Base-by-base conservation (phyloP, 2,888 invertebrate genomes). In the Limnephilus auricula region DNA sequence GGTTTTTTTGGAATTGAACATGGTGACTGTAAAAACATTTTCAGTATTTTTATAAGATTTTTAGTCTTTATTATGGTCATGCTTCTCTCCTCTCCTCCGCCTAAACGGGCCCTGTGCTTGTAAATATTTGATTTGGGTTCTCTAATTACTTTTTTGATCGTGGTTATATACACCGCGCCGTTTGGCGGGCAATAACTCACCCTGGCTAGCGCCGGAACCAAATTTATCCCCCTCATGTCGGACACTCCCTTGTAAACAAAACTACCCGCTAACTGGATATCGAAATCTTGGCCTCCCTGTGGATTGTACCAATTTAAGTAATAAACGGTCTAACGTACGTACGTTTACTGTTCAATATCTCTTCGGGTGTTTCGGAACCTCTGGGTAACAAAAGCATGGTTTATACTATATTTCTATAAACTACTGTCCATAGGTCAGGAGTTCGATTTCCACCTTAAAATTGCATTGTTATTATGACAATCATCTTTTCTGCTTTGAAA, bases 81-180 rank as follows among this genome's bases (percentile, higher is more conserved):
- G 84, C 91, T n/a, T n/a, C n/a, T n/a, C n/a, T n/a, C n/a, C n/a
- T n/a, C 78, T 79, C 30, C 88, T 32, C 40, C 82, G 13, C 37
- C 82, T 78, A 37, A 86, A 90, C 87, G 85, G 79, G 80, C 32
- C 78, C 80, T 78, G 82, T 10, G 65, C 89, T 83, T 79, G 79
- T 92, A 90, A 92, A 92, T 92, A 92, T 92, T 92, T 92, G 92
- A 92, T 92, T 92, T 90, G 92, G 92, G 89, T 90, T 92, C 88
- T 90, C 90, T 92, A 92, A 92, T 92, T 92, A 92, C 90, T 92
- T 90, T 91, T 90, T 92, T 90, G 92, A 92, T 90, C 90, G 92
- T 79, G 82, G 83, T 89, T 89, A 90, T 90, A 86, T 85, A 65
- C 13, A n/a, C 84, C 80, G 78, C 80, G 15, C 80, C 12, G 79